phyloP scores from a whole-genome alignment of 2,797 vertebrate genomes.

The Octomys mimax region DNA sequence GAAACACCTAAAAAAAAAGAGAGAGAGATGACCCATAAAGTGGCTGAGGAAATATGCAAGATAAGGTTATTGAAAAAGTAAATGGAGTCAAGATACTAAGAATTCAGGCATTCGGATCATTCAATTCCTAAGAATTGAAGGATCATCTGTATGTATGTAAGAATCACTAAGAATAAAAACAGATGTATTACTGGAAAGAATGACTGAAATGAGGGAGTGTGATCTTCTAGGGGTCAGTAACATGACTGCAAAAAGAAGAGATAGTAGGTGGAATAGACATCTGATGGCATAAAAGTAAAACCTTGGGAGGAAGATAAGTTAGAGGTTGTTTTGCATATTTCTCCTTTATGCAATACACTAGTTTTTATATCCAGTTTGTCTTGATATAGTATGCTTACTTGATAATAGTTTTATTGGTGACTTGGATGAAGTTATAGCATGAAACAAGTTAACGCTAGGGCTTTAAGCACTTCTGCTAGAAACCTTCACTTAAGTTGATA shows the following conservation, averaged over 20 bases:
- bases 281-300: conserved; percentile 65
- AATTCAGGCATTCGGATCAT: background rate
- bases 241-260: conserved; percentile 40
- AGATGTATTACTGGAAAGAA: conserved; percentile 38
- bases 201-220: conserved; percentile 66
- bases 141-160: conserved; percentile 6
- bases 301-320: conserved; percentile 7
- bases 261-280: conserved; percentile 20
- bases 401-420: conserved; percentile 50
- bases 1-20: too few species aligned
- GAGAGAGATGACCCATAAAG: background rate
- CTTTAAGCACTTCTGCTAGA: conserved; percentile 13
- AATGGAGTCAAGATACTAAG: conserved; percentile 49
- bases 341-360: conserved; percentile 29
- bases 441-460: conserved; percentile 41
- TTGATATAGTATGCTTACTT: background rate
- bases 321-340: conserved; percentile 65
- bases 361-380: conserved; percentile 58
- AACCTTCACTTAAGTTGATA: background rate
- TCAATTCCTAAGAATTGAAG: background rate
- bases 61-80: conserved; percentile 5
- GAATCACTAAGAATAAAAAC: conserved; percentile 53
- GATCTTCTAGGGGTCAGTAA: conserved; percentile 65
- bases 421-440: conserved; percentile 36
- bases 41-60: background rate